A percentile compares a stretch with the other conserved stretches of the same genome.
phyloP scores from a whole-genome alignment of 1,140 invertebrate genomes.

The Leptinotarsa undecemlineata region DNA sequence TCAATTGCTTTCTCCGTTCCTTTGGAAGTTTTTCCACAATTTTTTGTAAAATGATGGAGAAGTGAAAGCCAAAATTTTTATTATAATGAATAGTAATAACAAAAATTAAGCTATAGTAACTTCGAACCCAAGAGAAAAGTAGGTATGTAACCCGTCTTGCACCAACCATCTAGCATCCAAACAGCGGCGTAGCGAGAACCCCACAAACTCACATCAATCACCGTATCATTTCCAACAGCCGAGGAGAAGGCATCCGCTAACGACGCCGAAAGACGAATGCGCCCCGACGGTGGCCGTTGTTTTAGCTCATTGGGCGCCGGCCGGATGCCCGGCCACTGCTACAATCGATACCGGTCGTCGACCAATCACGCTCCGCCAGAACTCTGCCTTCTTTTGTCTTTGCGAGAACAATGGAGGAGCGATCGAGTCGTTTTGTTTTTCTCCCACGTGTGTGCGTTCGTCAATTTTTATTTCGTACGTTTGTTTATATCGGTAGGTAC shows the following conservation, averaged over 20 bases:
- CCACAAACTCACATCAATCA: background rate
- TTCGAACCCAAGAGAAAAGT: no score
- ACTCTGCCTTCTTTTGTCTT: conserved; percentile 55
- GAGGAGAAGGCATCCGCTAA: conserved; percentile 11
- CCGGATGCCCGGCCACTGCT: conserved; percentile 52
- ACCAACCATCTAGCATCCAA: no score
- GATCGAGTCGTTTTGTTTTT: conserved; percentile 22
- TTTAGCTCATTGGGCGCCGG: conserved; percentile 55
- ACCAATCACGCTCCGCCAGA: conserved; percentile 50
- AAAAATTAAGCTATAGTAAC: no score
- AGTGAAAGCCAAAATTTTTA: no score
- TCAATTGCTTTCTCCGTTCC: no score
- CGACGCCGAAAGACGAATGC: conserved; percentile 17
- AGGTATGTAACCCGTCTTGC: no score
- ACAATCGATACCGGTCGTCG: conserved; percentile 52
- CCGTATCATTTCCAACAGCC: background rate
- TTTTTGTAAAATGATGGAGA: no score
- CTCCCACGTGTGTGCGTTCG: conserved; percentile 13
- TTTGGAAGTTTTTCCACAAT: no score
- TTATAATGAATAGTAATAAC: no score
- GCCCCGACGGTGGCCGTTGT: conserved; percentile 50
- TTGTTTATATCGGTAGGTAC: background rate
- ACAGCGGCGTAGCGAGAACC: background rate
- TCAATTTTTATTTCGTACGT: conserved; percentile 11
- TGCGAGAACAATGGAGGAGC: conserved; percentile 53